Conservation (phyloP, 2,888 invertebrate species). For the Aphidius colemani region DNA sequence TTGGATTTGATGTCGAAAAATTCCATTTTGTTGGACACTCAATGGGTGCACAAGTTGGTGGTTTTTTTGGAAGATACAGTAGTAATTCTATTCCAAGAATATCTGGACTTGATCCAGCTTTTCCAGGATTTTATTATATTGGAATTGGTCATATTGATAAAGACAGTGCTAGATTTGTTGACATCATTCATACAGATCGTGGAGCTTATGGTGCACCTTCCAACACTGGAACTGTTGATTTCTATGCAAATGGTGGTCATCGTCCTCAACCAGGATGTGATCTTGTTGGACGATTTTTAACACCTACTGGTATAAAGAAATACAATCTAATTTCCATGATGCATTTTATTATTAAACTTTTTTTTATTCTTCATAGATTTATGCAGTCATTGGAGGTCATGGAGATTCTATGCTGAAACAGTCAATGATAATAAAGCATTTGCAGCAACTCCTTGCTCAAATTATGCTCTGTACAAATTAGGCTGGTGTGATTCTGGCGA, state of each 20-base stretch:
- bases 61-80: slow-evolving; percentile 36
- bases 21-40: slow-evolving; percentile 48
- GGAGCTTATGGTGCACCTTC: slow-evolving; percentile 40
- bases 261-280: slow-evolving; percentile 31
- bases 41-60: slow-evolving; percentile 44
- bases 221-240: slow-evolving; percentile 43
- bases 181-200: slow-evolving; percentile 46
- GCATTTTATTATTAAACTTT: background rate
- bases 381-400: too few species aligned
- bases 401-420: too few species aligned
- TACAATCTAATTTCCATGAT: background rate
- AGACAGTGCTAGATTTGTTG: slow-evolving; percentile 39
- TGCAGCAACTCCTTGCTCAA: too few species aligned
- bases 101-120: slow-evolving; percentile 49
- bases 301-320: too few species aligned
- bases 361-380: too few species aligned
- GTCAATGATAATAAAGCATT: too few species aligned
- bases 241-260: slow-evolving; percentile 44
- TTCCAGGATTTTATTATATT: slow-evolving; percentile 44
- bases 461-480: too few species aligned
- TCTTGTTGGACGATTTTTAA: too few species aligned
- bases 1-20: slow-evolving; percentile 34
- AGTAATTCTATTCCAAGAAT: slow-evolving; percentile 37
- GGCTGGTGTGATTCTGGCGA: too few species aligned
- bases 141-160: slow-evolving; percentile 38